Percentiles rank a stretch among this genome's conserved stretches.
phyloP scores from a whole-genome alignment of 1,140 invertebrate species.

The Bombus difficillimus region DNA sequence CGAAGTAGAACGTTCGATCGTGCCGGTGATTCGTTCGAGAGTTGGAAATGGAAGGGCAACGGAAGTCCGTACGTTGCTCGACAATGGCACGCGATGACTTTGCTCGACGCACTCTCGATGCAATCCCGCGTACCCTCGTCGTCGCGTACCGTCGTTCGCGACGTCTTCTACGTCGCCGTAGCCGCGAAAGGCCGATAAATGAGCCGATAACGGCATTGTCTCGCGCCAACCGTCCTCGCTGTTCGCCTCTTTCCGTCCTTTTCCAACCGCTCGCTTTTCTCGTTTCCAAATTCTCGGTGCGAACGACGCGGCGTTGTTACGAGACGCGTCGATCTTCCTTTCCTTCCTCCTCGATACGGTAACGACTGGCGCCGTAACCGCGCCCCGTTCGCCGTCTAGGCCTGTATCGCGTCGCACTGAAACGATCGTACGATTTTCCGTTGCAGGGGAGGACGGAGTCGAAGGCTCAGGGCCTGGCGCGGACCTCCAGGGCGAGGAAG shows the following conservation, averaged over 20 bases:
- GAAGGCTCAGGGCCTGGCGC: conserved; percentile 82
- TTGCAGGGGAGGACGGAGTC: conserved; percentile 85
- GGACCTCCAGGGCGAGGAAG: conserved; percentile 83
- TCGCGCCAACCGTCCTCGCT: conserved; percentile 69
- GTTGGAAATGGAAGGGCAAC: neutral
- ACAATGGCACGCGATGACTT: conserved; percentile 68
- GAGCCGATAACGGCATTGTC: conserved; percentile 81
- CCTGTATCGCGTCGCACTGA: no score
- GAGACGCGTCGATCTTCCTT: neutral
- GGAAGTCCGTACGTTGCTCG: conserved; percentile 65
- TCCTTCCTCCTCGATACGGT: neutral
- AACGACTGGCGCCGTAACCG: no score
- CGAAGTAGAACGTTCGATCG: no score
- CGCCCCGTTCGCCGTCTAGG: no score
- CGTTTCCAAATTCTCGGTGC: conserved; percentile 47
- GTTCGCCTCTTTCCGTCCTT: conserved; percentile 49
- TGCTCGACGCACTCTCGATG: conserved; percentile 66
- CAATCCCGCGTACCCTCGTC: conserved; percentile 22
- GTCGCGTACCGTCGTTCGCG: conserved; percentile 14
- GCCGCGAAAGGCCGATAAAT: conserved; percentile 80
- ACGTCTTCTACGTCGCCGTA: conserved; percentile 49
- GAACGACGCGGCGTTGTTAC: conserved; percentile 7
- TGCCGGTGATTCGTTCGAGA: neutral
- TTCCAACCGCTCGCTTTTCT: conserved; percentile 47
- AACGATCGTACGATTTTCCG: conserved; percentile 46